A percentile compares a stretch with the other conserved stretches of the same genome.
Evolutionary conservation across 2,888 invertebrate species (phyloP).

Genomic region (Orthonychiurus folsomi): DNA sequence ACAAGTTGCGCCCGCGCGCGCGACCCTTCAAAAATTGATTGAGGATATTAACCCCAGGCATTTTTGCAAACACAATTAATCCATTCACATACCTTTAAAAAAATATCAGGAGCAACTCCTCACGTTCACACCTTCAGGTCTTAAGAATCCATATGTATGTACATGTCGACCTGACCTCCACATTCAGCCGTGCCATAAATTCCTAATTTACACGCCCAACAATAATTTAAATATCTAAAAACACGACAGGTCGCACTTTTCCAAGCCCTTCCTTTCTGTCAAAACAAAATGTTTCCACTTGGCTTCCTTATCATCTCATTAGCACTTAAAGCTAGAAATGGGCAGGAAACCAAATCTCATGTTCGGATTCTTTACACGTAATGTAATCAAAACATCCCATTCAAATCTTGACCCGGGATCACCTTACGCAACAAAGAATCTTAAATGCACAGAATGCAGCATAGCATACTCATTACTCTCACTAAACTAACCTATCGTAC

Average conservation of each 20-base stretch:
- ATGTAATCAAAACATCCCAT: too few species aligned
- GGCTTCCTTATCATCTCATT: too few species aligned
- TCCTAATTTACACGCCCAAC: neutral
- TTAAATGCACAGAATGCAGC: neutral
- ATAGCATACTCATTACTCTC: neutral
- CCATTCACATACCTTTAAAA: neutral
- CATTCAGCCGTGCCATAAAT: neutral
- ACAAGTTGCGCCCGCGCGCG: too few species aligned
- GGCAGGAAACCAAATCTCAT: too few species aligned
- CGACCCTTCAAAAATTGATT: too few species aligned
- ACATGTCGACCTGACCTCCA: neutral
- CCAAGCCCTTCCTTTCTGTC: too few species aligned
- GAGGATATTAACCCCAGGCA: neutral
- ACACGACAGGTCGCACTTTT: too few species aligned
- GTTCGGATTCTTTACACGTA: too few species aligned
- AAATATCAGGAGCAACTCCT: neutral
- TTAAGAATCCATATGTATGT: too few species aligned
- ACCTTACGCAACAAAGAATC: neutral
- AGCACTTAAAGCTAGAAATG: too few species aligned
- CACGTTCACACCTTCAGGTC: neutral
- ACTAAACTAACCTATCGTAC: neutral
- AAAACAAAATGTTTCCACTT: too few species aligned
- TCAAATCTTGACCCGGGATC: neutral
- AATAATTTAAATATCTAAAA: too few species aligned
- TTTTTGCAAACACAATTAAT: neutral